Evolutionary conservation across 2,113 vertebrate genomes (phyloP), one percentile per base, ranked within the genome.

Genomic region (Pelobates fuscus): DNA sequence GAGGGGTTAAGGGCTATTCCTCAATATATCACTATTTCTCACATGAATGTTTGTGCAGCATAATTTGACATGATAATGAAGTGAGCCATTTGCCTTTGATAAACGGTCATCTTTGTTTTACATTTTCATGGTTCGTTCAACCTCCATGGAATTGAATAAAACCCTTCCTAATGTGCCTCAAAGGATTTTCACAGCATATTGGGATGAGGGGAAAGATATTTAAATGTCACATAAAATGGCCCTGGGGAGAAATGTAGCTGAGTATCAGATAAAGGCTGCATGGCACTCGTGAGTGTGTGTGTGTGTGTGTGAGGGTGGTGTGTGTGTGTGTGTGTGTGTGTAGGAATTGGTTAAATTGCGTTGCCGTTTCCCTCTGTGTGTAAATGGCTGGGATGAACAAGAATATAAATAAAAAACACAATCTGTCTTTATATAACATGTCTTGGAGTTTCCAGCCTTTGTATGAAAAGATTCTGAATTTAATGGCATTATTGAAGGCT

Each of bases 131-230:
- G 25, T 77, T 26, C 65, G 41, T 77, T 26, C 65, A 18, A 20
- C 65, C 25, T 68, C 64, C 65, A 17, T 37, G 65, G 65, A 77
- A 77, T 77, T 68, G 65, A 68, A 77, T 77, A 61, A 77, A 52
- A 54, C 73, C 43, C 26, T 32, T 10, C 65, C 67, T 77, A 52
- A 77, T 61, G 55, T 64, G 54, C 27, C 55, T 49, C 64, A 12
- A 21, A 77, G 64, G 57, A 66, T 29, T 44, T 67, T 27, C 17
- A 30, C 37, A 46, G 30, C 29, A 41, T 26, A 26, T 55, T 41
- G 21, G 61, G 71, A 41, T 20, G 17, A 11, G 11, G 25, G 23
- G 21, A 60, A 44, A 60, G 37, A 20, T 29, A 49, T 49, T 49
- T 8, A 49, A 3, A 49, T 2, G 44, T 18, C 44, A 5, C 17